Evolutionary conservation across 2,888 invertebrate species (phyloP).

Genomic region (Cyrtodaria siliqua): DNA sequence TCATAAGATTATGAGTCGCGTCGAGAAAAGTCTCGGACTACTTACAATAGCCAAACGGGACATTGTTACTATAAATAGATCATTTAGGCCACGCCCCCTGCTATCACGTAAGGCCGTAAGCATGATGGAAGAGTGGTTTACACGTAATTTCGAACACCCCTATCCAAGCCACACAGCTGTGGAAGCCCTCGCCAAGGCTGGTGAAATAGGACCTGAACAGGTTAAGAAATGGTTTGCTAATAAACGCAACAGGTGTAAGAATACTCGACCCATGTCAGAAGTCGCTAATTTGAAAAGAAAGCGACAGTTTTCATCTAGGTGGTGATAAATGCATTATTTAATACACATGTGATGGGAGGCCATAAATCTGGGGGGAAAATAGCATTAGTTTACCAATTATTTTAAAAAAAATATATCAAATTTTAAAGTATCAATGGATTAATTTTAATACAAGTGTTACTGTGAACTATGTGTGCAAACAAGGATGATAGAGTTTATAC

Average conservation of each 20-base stretch:
- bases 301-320: constrained; percentile 55
- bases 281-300: constrained; percentile 62
- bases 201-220: constrained; percentile 70
- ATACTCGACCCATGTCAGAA: constrained; percentile 67
- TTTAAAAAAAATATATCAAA: no score
- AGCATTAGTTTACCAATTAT: no score
- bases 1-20: constrained; percentile 66
- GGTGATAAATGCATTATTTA: no score
- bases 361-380: no score
- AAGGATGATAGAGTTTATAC: no score
- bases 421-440: no score
- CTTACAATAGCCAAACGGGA: constrained; percentile 51
- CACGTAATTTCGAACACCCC: constrained; percentile 73
- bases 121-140: constrained; percentile 76
- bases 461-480: no score
- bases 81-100: constrained; percentile 56
- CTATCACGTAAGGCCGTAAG: constrained; percentile 65
- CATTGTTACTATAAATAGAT: constrained; percentile 22
- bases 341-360: no score
- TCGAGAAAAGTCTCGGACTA: constrained; percentile 60
- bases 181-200: constrained; percentile 65
- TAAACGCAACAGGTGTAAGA: constrained; percentile 74
- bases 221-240: constrained; percentile 82
- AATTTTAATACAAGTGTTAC: no score
- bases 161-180: constrained; percentile 70